Evolutionary conservation across 2,113 vertebrate species (phyloP).

Genomic region (Pholis gunnellus): DNA sequence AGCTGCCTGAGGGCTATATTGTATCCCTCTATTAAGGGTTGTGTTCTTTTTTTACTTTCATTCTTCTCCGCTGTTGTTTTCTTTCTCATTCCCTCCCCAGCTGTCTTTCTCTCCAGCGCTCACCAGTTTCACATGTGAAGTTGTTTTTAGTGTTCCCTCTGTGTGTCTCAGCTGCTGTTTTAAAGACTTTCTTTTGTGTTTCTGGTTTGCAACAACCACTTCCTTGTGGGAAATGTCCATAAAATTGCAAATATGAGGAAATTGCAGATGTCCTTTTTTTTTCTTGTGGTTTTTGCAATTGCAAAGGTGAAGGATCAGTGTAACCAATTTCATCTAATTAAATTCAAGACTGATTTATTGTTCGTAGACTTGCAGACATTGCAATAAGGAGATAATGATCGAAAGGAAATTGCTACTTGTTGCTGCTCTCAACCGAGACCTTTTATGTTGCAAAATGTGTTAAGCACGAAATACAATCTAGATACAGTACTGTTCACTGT

Average conservation of each 20-base stretch:
- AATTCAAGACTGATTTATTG: conserved; percentile 53
- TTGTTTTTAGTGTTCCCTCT: conserved; percentile 17
- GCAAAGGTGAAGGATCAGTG: conserved; percentile 19
- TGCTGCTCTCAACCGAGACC: conserved; percentile 4
- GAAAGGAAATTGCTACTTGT: conserved; percentile 56
- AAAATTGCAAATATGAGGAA: conserved; percentile 43
- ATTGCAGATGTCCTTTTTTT: background rate
- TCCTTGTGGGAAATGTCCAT: conserved; percentile 65
- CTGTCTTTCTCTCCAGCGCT: conserved; percentile 36
- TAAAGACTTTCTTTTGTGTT: conserved; percentile 54
- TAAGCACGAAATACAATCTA: conserved; percentile 11
- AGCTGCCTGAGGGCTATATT: conserved; percentile 39
- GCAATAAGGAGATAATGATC: conserved; percentile 39
- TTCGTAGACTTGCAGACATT: conserved; percentile 33
- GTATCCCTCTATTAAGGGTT: conserved; percentile 75
- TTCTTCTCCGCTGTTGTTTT: conserved; percentile 32
- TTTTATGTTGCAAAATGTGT: conserved; percentile 6
- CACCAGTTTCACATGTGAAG: conserved; percentile 38
- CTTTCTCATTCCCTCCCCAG: conserved; percentile 17
- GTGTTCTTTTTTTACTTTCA: conserved; percentile 43
- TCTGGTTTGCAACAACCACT: conserved; percentile 59
- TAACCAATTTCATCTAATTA: conserved; percentile 53
- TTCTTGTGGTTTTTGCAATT: conserved; percentile 9
- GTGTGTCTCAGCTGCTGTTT: conserved; percentile 50
- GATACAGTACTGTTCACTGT: background rate